A percentile compares a stretch with the other conserved stretches of the same genome.
Evolutionary conservation across 2,888 invertebrate species (phyloP).

Genomic region (Rotaria magnacalcarata): DNA sequence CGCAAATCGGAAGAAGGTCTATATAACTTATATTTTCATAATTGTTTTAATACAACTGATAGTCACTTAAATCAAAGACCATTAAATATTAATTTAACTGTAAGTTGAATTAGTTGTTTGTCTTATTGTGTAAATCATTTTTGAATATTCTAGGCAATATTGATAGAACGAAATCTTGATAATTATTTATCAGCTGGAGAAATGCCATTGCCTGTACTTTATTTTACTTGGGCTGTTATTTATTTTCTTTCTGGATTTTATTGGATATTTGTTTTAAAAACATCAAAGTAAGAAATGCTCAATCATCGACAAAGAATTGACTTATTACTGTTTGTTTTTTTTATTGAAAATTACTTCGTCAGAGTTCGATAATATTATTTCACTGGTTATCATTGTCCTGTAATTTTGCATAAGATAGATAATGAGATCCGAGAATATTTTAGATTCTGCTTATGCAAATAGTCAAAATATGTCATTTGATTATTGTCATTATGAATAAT

Average conservation of each 20-base stretch:
- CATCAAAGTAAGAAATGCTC: slow-evolving; percentile 57
- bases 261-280: slow-evolving; percentile 82
- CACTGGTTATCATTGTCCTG: too few species aligned
- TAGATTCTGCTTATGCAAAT: background rate
- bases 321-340: too few species aligned
- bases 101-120: background rate
- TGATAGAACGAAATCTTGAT: slow-evolving; percentile 75
- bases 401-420: too few species aligned
- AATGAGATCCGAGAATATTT: background rate
- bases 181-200: slow-evolving; percentile 90
- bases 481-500: background rate
- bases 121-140: background rate
- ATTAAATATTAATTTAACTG: slow-evolving; percentile 30
- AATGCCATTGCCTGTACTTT: slow-evolving; percentile 86
- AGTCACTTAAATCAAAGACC: background rate
- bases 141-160: slow-evolving; percentile 67
- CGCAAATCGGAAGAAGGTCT: slow-evolving; percentile 77
- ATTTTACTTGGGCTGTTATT: slow-evolving; percentile 81
- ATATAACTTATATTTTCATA: slow-evolving; percentile 89
- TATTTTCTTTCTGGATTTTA: slow-evolving; percentile 82
- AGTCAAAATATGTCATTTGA: background rate
- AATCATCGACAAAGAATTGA: too few species aligned
- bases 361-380: background rate
- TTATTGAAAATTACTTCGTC: too few species aligned
- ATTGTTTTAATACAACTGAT: slow-evolving; percentile 67